phyloP scores from a whole-genome alignment of 2,797 vertebrate genomes.

The Otolemur crassicaudatus region DNA sequence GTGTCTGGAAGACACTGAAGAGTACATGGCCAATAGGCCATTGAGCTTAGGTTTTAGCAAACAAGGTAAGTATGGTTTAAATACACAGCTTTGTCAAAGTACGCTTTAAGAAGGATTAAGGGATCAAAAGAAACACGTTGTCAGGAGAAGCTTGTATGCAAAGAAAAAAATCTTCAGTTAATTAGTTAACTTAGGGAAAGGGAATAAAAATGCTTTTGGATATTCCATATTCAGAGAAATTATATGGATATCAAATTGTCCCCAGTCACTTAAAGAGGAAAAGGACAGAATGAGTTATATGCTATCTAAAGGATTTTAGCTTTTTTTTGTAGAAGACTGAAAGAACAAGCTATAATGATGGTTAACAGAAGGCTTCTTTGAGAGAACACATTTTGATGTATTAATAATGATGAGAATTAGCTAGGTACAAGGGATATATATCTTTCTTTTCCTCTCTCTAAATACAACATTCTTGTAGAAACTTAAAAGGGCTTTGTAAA shows the following conservation, averaged over 20 bases:
- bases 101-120: neutral
- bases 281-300: neutral
- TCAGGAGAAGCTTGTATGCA: neutral
- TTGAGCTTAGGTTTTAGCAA: neutral
- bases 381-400: neutral
- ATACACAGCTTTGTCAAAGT: neutral
- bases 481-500: neutral
- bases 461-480: neutral
- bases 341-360: neutral
- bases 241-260: neutral
- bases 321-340: neutral
- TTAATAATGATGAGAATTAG: neutral
- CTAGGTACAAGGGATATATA: neutral
- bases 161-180: neutral
- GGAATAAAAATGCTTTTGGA: neutral
- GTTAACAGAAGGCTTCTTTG: neutral
- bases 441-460: neutral
- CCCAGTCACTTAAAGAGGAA: neutral
- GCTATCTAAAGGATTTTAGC: neutral
- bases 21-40: rapidly evolving
- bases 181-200: neutral
- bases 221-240: neutral
- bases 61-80: neutral
- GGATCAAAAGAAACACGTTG: neutral
- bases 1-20: neutral